A percentile compares a stretch with the other conserved stretches of the same genome.
Conservation (phyloP, 2,797 vertebrate genomes). For the Borostomias antarcticus region DNA sequence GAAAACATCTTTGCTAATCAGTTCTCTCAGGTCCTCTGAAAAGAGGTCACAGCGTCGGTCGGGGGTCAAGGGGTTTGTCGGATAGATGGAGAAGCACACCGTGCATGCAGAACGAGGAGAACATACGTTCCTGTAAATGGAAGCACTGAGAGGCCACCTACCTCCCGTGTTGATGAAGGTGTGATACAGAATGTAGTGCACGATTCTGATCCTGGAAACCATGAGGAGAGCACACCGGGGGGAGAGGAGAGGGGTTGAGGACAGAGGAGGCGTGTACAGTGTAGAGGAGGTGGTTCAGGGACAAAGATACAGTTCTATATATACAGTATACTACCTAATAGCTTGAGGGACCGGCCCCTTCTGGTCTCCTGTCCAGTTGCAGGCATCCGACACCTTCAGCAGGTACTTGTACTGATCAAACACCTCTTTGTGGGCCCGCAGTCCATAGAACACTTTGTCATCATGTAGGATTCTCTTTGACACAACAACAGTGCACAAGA, state of each 20-base stretch:
- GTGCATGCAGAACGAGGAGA: background rate
- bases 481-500: conserved; percentile 12
- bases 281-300: background rate
- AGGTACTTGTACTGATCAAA: conserved; percentile 82
- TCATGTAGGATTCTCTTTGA: conserved; percentile 53
- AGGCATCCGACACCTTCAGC: conserved; percentile 77
- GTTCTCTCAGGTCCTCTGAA: conserved; percentile 77
- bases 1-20: conserved; percentile 79
- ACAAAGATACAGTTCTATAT: background rate
- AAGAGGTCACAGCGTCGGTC: background rate
- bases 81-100: background rate
- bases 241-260: background rate
- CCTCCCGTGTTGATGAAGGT: conserved; percentile 72
- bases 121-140: background rate
- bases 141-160: conserved; percentile 24
- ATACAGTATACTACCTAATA: conserved; percentile 66
- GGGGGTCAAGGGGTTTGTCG: background rate
- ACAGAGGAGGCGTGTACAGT: background rate
- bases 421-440: conserved; percentile 73
- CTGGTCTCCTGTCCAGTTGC: conserved; percentile 67
- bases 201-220: conserved; percentile 82
- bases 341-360: conserved; percentile 36
- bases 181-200: conserved; percentile 78
- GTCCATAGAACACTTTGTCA: conserved; percentile 80
- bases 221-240: background rate